Evolutionary conservation across 2,113 vertebrate species (phyloP).

Genomic region (Pan paniscus): DNA sequence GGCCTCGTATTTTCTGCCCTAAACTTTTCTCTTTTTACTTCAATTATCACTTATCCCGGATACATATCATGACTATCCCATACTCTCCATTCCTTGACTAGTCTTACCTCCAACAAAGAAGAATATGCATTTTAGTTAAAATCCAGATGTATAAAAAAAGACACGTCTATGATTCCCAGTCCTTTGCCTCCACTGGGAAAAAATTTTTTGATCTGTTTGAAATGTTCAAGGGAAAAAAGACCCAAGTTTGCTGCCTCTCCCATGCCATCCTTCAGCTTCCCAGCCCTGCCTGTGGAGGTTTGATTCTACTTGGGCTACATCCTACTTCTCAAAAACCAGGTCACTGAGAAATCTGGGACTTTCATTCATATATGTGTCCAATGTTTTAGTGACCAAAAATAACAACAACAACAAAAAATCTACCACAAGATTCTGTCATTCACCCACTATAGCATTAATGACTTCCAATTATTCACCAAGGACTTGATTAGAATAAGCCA

Average conservation of each 20-base stretch:
- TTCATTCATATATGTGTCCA: not conserved
- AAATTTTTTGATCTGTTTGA: not conserved
- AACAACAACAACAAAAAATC: not conserved
- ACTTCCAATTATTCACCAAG: not conserved
- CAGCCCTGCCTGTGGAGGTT: not conserved
- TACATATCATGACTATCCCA: not conserved
- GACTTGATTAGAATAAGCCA: not conserved
- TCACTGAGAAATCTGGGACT: not conserved
- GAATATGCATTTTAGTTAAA: not conserved
- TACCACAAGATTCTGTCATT: not conserved
- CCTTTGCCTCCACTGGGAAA: not conserved
- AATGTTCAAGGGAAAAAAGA: not conserved
- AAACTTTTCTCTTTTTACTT: not conserved
- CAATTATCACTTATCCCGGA: not conserved
- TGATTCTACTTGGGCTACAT: not conserved
- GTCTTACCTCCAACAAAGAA: not conserved
- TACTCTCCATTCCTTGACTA: not conserved
- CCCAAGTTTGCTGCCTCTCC: not conserved
- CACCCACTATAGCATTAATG: not conserved
- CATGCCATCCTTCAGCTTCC: not conserved
- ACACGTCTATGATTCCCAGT: not conserved
- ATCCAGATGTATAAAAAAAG: not conserved
- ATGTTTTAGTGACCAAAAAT: not conserved
- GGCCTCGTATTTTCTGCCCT: not conserved
- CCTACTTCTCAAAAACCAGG: not conserved